Base-by-base conservation (phyloP, 1,140 invertebrate species). In the Micrasema minimum region DNA sequence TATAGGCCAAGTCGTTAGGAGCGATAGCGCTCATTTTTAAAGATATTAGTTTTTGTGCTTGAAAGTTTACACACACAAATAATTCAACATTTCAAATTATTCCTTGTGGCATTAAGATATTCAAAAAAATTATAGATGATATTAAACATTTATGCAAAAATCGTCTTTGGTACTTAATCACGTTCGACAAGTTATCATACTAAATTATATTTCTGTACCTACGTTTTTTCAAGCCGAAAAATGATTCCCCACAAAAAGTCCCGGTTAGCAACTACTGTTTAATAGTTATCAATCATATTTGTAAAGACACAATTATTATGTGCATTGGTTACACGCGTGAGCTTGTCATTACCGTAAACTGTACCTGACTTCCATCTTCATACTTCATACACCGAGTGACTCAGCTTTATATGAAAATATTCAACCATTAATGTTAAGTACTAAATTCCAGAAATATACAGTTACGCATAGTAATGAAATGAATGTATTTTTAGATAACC, bases 271-370 rank as follows among this genome's bases (percentile, higher is more conserved):
- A 37, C 64, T 48, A 35, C 41, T 50, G 31, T 46, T 50, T 48
- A 66, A 48, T 48, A 51, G 65, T 72, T 72, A 67, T 62, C 57
- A 72, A 67, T 67, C 71, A 72, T n/a, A 72, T 31, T 48, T 57
- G 46, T 55, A 66, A 66, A 66, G 69, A 59, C 50, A 57, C 62
- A 71, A 71, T 71, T 51, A 71, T 69, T 69, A 61, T 37, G 31
- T 26, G 41, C 10, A 18, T n/a, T 2, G 11, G n/a, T 23, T 35
- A 50, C 41, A 48, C 41, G 48, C 11, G 68, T 64, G 46, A n/a
- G n/a, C n/a, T n/a, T n/a, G 69, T 55, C 69, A 57, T 65, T 35
- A 37, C 11, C 18, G 51, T 20, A n/a, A n/a, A n/a, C 12, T 12
- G 11, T 12, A n/a, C 12, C 11, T n/a, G 18, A 10, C 2, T 12